Evolutionary conservation across 2,888 invertebrate species (phyloP).

Genomic region (Andrena bucephala): DNA sequence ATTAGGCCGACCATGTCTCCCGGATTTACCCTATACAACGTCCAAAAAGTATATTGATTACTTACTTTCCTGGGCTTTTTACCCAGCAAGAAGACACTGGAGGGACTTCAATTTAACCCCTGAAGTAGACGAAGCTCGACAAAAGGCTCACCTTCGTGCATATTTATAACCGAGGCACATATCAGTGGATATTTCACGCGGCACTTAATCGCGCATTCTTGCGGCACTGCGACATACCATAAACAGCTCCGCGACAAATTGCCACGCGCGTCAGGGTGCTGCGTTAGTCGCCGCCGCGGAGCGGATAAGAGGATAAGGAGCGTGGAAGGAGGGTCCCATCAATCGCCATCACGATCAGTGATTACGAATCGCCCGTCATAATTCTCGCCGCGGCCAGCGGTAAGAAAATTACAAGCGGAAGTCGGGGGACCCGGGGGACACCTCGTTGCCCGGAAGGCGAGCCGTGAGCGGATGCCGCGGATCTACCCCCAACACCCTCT

Average conservation of each 20-base stretch:
- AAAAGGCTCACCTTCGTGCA: background rate
- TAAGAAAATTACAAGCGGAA: conserved; percentile 51
- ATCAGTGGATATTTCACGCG: conserved; percentile 5
- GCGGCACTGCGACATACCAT: background rate
- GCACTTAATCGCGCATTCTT: conserved; percentile 14
- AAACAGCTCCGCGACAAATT: conserved; percentile 34
- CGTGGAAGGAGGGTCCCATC: conserved; percentile 13
- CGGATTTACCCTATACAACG: too few relatives aligned
- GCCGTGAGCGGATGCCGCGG: conserved; percentile 58
- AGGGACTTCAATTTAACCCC: background rate
- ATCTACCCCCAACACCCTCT: conserved; percentile 37
- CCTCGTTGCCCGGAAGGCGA: conserved; percentile 26
- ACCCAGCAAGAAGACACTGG: too few relatives aligned
- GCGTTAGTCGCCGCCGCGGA: conserved; percentile 28
- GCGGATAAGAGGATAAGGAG: conserved; percentile 9
- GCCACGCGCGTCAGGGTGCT: conserved; percentile 36
- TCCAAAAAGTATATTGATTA: too few relatives aligned
- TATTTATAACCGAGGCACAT: conserved; percentile 15
- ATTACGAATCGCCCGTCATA: conserved; percentile 51
- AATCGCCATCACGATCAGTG: conserved; percentile 50
- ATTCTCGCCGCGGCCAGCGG: conserved; percentile 26
- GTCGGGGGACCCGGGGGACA: conserved; percentile 28
- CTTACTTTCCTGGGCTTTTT: too few relatives aligned
- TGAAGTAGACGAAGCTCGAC: background rate
- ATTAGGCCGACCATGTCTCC: too few relatives aligned